A percentile compares a stretch with the other conserved stretches of the same genome.
phyloP scores from a whole-genome alignment of 2,888 invertebrate species.

The Axea sp. region DNA sequence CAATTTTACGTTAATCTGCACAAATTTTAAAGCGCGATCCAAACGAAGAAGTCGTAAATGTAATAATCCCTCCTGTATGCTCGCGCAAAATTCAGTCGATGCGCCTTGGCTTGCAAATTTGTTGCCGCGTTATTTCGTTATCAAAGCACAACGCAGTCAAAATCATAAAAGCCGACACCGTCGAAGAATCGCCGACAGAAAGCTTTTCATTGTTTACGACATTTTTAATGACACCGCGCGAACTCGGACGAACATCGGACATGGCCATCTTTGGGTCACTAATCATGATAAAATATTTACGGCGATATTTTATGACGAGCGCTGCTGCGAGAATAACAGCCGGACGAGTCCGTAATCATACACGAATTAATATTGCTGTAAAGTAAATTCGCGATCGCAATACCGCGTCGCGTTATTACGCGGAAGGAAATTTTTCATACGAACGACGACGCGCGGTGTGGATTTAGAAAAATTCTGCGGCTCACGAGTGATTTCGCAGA shows the following conservation, averaged over 20 bases:
- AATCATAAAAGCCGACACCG: slow-evolving; percentile 22
- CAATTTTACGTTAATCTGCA: neutral
- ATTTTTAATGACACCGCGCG: slow-evolving; percentile 19
- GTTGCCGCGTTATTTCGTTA: slow-evolving; percentile 20
- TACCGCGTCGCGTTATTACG: slow-evolving; percentile 1
- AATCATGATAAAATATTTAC: slow-evolving; percentile 41
- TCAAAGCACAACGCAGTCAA: slow-evolving; percentile 6
- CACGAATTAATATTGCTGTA: slow-evolving; percentile 19
- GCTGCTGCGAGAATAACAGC: neutral
- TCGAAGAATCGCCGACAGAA: neutral
- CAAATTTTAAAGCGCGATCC: slow-evolving; percentile 5
- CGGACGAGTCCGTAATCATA: slow-evolving; percentile 4
- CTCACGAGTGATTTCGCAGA: slow-evolving; percentile 2
- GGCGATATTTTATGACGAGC: slow-evolving; percentile 21
- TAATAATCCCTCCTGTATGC: slow-evolving; percentile 9
- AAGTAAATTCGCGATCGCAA: slow-evolving; percentile 6
- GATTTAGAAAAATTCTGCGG: slow-evolving; percentile 15
- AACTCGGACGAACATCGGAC: slow-evolving; percentile 2
- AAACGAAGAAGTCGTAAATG: slow-evolving; percentile 35
- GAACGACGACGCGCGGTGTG: neutral
- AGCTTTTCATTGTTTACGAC: slow-evolving; percentile 35
- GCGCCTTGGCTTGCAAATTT: slow-evolving; percentile 8
- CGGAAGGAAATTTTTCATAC: neutral
- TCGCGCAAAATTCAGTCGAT: slow-evolving; percentile 6
- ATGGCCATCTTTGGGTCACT: slow-evolving; percentile 19